Evolutionary conservation across 1,140 invertebrate species (phyloP), one percentile per base, ranked within the genome.

Genomic region (Mycetomoellerius zeteki): DNA sequence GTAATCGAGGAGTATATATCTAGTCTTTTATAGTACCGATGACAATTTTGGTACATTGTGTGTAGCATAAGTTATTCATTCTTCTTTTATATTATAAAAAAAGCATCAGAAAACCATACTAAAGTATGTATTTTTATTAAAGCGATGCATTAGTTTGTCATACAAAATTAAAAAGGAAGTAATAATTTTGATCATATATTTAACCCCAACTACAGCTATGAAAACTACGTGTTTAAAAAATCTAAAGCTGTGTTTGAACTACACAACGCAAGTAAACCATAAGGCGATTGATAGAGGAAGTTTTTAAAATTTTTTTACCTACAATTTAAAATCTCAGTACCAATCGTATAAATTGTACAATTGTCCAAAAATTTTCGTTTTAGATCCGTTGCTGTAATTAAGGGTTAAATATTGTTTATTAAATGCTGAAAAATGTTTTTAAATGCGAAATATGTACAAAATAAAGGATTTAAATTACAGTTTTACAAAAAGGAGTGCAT

Each of bases 1-100:
- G n/a, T 80, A 82, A 72, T 73, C 24, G 27, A 73, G 43, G 80
- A 84, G 54, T 84, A 84, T 47, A 73, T 73, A 21, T 84, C 80
- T 84, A 84, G 80, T 84, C 80, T 84, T 82, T 84, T 75, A 73
- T 84, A 50, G 80, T 80, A 67, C 19, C 27, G n/a, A 47, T 62
- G 21, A 52, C 30, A 78, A 16, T 33, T 21, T 80, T 67, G 62
- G 47, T 80, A 80, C 43, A 52, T 80, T 56, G 4, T 43, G 12
- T 62, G 24, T 64, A 78, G 0, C 2, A 71, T 56, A 81, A 81
- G 33, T 84, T 84, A 47, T 84, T 67, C 27, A 43, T 43, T 47
- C 24, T 64, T 47, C 0, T 77, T 58, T 75, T 21, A 54, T 30
- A 71, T n/a, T n/a, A n/a, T n/a, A 24, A 27, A 71, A 43, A 56